These are phyloP conservation scores for Ictalurus punctatus DNA, from an alignment of 2,113 vertebrate genomes.

Conservation along the genomic window DNA sequence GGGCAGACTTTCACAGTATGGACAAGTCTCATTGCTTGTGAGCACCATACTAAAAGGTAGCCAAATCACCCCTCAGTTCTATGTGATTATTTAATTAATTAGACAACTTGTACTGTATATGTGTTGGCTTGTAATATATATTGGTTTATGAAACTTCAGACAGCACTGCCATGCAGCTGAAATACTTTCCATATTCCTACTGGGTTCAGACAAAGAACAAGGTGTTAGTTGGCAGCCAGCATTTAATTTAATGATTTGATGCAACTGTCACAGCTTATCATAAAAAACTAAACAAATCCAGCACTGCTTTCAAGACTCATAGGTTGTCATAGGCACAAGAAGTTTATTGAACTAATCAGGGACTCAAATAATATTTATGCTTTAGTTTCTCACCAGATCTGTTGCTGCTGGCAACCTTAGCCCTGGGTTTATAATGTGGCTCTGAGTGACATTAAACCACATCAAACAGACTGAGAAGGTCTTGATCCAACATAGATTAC, in stretches of 20 bases:
- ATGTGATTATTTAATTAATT: not conserved
- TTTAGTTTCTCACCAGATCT: not conserved
- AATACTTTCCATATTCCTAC: not conserved
- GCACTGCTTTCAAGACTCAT: not conserved
- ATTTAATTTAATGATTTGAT: slow-evolving; percentile 7
- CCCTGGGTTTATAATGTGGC: not conserved
- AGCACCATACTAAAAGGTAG: not conserved
- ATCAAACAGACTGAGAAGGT: slow-evolving; percentile 7
- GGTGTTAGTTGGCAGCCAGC: slow-evolving; percentile 5
- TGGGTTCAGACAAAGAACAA: not conserved
- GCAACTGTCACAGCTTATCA: slow-evolving; percentile 8
- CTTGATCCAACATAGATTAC: not conserved
- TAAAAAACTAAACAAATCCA: not conserved
- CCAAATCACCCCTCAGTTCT: no score
- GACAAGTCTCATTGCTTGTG: not conserved
- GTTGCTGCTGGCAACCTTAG: not conserved
- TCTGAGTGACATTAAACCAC: not conserved
- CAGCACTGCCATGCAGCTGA: not conserved
- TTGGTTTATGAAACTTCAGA: not conserved
- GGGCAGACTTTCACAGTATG: not conserved
- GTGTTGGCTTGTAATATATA: not conserved
- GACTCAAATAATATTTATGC: not conserved
- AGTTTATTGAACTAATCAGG: not conserved
- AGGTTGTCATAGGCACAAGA: not conserved
- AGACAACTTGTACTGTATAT: not conserved